Percentiles rank a stretch among this genome's conserved stretches.
Conservation (phyloP, 2,888 invertebrate genomes). For the Drepana falcataria region DNA sequence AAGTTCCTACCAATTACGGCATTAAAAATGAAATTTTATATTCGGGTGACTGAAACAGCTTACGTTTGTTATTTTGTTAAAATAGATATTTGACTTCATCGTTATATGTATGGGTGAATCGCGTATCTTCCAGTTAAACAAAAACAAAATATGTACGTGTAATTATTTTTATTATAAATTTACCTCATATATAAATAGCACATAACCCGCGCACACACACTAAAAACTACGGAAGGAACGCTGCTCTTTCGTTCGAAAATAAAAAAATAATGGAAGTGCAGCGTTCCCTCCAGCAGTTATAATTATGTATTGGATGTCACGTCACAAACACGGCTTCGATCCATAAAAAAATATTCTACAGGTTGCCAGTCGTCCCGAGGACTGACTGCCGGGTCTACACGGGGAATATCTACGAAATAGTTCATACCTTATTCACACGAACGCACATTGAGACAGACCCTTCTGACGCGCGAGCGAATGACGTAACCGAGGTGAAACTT, state of each 20-base stretch:
- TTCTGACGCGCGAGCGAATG: background rate
- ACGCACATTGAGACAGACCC: too few species aligned
- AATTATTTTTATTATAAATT: conserved; percentile 76
- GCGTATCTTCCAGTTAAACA: conserved; percentile 11
- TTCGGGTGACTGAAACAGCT: too few species aligned
- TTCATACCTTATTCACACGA: background rate
- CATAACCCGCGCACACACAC: conserved; percentile 68
- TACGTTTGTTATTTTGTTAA: too few species aligned
- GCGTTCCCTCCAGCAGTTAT: conserved; percentile 20
- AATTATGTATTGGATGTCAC: background rate
- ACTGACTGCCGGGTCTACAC: background rate
- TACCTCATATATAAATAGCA: conserved; percentile 75
- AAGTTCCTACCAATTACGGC: too few species aligned
- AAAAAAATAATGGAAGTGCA: conserved; percentile 8
- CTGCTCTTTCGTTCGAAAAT: conserved; percentile 8
- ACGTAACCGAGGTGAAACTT: background rate
- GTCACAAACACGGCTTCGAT: background rate
- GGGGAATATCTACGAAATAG: background rate
- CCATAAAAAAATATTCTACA: background rate
- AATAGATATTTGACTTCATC: too few species aligned
- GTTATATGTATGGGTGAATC: too few species aligned
- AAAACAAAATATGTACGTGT: conserved; percentile 45
- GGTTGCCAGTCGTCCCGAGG: background rate
- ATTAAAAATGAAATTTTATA: too few species aligned
- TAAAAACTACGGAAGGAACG: conserved; percentile 17